phyloP scores from a whole-genome alignment of 2,797 vertebrate genomes.

The Trichosurus vulpecula region DNA sequence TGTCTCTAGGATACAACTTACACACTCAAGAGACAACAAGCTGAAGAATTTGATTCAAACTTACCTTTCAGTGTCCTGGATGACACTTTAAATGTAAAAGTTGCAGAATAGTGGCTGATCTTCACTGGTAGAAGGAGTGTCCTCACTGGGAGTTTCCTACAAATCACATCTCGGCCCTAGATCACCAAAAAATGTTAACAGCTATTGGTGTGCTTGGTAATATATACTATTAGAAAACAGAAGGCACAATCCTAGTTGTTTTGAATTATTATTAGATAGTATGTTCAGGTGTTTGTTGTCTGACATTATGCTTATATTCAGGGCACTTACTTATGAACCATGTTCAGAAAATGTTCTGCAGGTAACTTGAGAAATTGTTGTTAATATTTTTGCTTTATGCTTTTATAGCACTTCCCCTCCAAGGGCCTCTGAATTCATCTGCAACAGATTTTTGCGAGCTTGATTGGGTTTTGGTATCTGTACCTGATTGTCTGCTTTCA shows the following conservation, averaged over 20 bases:
- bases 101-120: not conserved
- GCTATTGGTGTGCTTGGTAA: not conserved
- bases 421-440: slow-evolving; percentile 50
- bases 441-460: slow-evolving; percentile 29
- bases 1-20: not conserved
- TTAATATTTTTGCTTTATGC: slow-evolving; percentile 52
- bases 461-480: slow-evolving; percentile 67
- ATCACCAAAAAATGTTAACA: not conserved
- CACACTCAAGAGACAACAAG: not conserved
- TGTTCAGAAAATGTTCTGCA: slow-evolving; percentile 52
- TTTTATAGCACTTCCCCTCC: slow-evolving; percentile 50
- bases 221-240: slow-evolving; percentile 34
- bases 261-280: slow-evolving; percentile 43
- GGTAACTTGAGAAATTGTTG: slow-evolving; percentile 63
- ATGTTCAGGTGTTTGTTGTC: slow-evolving; percentile 61
- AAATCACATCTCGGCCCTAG: not conserved
- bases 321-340: slow-evolving; percentile 25
- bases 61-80: not conserved
- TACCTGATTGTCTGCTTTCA: slow-evolving; percentile 52
- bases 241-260: slow-evolving; percentile 45
- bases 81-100: not conserved
- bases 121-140: not conserved
- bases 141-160: not conserved
- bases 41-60: not conserved
- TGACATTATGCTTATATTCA: slow-evolving; percentile 61